These are phyloP conservation scores for Rhinoptilus africanus DNA, from an alignment of 2,113 vertebrate species.

Conservation along the genomic window DNA sequence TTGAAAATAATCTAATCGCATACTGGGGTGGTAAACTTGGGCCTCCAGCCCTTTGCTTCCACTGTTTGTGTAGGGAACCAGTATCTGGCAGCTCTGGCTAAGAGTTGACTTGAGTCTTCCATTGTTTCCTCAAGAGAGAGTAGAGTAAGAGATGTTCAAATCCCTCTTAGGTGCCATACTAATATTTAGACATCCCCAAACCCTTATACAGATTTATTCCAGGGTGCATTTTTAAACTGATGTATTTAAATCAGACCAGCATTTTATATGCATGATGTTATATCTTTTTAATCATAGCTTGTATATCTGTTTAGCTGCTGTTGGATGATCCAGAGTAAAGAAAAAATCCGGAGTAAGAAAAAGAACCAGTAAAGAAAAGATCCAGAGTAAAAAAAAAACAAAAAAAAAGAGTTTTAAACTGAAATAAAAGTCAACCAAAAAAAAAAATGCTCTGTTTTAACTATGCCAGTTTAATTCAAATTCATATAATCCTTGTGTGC, in stretches of 20 bases:
- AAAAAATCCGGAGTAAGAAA: no score
- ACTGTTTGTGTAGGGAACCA: neutral
- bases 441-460: neutral
- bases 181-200: neutral
- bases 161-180: neutral
- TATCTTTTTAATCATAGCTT: neutral
- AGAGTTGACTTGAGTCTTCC: neutral
- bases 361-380: no score
- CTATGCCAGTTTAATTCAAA: neutral
- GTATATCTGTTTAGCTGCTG: neutral
- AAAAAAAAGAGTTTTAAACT: neutral
- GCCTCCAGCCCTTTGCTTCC: neutral
- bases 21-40: neutral
- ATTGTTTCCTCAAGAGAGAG: neutral
- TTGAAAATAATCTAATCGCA: neutral
- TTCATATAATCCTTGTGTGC: neutral
- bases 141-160: neutral
- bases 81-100: neutral
- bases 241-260: neutral
- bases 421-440: neutral
- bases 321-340: neutral
- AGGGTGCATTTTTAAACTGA: neutral
- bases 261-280: neutral
- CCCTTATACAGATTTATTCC: neutral
- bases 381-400: no score